Conservation (phyloP, 2,888 invertebrate genomes). For the Leptinotarsa peninsularis region DNA sequence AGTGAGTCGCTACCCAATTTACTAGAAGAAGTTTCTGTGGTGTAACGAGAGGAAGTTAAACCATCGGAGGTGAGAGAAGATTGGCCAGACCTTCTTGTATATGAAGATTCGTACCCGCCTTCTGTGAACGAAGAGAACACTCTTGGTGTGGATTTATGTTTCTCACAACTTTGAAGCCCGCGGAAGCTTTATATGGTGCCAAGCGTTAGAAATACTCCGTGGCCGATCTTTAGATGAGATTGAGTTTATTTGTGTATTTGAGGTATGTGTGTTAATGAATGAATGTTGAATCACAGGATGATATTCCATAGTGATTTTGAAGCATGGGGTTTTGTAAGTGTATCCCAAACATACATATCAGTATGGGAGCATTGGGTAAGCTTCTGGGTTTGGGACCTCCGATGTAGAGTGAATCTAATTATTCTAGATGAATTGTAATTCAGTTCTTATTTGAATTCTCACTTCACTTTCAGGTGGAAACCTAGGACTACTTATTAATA, state of each 20-base stretch:
- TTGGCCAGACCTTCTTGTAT: slow-evolving; percentile 56
- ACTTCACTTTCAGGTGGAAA: too few relatives aligned
- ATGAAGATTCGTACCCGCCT: slow-evolving; percentile 60
- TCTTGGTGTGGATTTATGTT: not conserved
- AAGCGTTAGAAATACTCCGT: slow-evolving; percentile 34
- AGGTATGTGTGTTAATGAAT: not conserved
- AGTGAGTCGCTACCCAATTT: slow-evolving; percentile 48
- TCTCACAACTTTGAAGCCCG: slow-evolving; percentile 20
- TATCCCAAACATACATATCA: too few relatives aligned
- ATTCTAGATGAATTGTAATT: too few relatives aligned
- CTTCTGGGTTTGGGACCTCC: too few relatives aligned
- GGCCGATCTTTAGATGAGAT: slow-evolving; percentile 18
- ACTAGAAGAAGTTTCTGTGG: slow-evolving; percentile 37
- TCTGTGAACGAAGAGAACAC: slow-evolving; percentile 55
- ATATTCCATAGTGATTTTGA: too few relatives aligned
- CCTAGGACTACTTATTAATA: too few relatives aligned
- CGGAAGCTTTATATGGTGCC: slow-evolving; percentile 35
- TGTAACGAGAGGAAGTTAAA: slow-evolving; percentile 53
- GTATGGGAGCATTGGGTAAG: too few relatives aligned
- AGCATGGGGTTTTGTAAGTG: too few relatives aligned
- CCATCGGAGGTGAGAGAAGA: slow-evolving; percentile 57
- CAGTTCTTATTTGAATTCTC: too few relatives aligned
- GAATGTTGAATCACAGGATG: too few relatives aligned
- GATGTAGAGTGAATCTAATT: too few relatives aligned
- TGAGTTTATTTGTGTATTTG: not conserved